These are phyloP conservation scores for Orthochromis indermauri DNA, from an alignment of 2,113 vertebrate genomes.

Conservation along the genomic window DNA sequence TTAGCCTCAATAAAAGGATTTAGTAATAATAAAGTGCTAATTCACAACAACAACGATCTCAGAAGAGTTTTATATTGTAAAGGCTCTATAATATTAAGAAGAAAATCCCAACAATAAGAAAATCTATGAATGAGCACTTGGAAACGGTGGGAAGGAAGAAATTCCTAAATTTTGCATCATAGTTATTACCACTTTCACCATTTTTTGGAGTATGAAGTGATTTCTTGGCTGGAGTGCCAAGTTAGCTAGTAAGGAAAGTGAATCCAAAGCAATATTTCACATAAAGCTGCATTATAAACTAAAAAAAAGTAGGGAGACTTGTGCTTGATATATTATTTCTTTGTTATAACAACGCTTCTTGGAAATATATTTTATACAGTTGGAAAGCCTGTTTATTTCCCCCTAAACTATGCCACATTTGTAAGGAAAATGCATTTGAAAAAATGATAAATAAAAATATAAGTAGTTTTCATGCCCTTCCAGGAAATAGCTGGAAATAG, in stretches of 20 bases:
- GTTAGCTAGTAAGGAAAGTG: fast-evolving
- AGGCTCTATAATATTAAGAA: neutral
- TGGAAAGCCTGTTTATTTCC: neutral
- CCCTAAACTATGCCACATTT: neutral
- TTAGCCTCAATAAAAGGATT: neutral
- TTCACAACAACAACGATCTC: neutral
- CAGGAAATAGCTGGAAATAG: neutral
- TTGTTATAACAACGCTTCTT: neutral
- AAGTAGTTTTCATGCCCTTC: neutral
- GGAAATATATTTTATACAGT: neutral
- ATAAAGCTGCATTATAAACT: neutral
- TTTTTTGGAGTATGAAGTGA: neutral
- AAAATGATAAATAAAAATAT: neutral
- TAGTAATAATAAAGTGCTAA: neutral
- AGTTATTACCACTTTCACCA: neutral
- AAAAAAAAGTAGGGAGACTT: neutral
- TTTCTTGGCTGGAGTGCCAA: neutral
- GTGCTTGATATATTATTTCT: neutral
- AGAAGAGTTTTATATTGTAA: neutral
- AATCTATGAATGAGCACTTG: neutral
- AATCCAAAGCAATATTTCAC: neutral
- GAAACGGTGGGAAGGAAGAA: neutral
- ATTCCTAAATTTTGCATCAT: neutral
- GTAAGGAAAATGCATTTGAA: neutral
- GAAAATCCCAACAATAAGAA: neutral